Evolutionary conservation across 1,140 invertebrate genomes (phyloP), one percentile per base, ranked within the genome.

Genomic region (Oncopodura yosiiana): DNA sequence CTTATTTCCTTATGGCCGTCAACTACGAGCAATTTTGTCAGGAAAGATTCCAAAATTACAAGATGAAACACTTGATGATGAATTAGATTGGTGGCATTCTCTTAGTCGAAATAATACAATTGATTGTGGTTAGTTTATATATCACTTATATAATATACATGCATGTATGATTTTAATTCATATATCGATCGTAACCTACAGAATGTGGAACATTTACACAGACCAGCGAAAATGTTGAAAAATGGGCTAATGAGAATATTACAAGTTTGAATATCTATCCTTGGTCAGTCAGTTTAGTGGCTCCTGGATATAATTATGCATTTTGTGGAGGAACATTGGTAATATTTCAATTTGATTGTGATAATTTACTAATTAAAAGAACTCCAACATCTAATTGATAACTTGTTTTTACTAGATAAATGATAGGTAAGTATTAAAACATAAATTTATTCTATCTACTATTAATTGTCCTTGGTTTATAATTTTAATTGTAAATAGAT

Each of bases 221-320:
- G 4, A 11, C 23, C 18, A 46, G 41, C 19, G n/a, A 46, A 14
- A n/a, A 44, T 2, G 18, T 34, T 9, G 52, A 53, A 19, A 30
- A 32, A 1, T 59, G 57, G 57, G 37, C 36, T 6, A 42, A 59
- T 23, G 57, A 59, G 39, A 29, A 42, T 1, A 32, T 54, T 1
- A 1, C 14, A 18, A 19, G n/a, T 11, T 6, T 59, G 2, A 53
- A 53, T 42, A 48, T 49, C 3, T 59, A 59, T 44, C 51, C 51
- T 6, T 59, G 51, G 51, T 59, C 57, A 14, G 57, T 59, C 11
- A 59, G 57, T 32, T 39, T 59, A 19, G 57, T 59, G 1, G 24
- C 51, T 2, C 51, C 57, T 27, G 57, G 57, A 45, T n/a, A 19
- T 11, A 37, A 32, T 9, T 54, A 49, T 42, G 45, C 51, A 24